A percentile compares a stretch with the other conserved stretches of the same genome.
Conservation (phyloP, 1,140 invertebrate species). For the Leguminivora glycinivorella region DNA sequence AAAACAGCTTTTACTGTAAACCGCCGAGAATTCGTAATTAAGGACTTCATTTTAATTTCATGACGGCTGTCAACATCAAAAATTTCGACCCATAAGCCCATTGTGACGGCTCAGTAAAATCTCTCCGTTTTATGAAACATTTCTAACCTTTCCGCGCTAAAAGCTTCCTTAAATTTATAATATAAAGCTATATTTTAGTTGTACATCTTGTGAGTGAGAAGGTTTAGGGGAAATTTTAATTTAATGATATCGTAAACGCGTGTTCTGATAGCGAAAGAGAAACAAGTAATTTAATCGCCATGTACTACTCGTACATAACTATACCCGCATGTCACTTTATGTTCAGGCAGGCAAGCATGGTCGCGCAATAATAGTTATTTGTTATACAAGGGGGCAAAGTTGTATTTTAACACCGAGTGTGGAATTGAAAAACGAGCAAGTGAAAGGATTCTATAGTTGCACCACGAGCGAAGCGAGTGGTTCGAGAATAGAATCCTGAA, state of each 20-base stretch:
- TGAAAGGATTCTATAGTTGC: too few relatives aligned
- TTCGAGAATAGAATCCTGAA: too few relatives aligned
- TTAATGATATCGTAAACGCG: constrained; percentile 44
- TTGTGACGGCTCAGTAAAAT: constrained; percentile 39
- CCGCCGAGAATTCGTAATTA: constrained; percentile 32
- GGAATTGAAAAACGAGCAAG: too few relatives aligned
- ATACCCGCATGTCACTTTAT: too few relatives aligned
- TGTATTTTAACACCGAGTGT: too few relatives aligned
- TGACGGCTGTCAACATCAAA: constrained; percentile 40
- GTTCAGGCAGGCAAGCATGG: too few relatives aligned
- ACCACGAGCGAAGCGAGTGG: too few relatives aligned
- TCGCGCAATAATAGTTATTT: too few relatives aligned
- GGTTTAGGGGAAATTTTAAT: constrained; percentile 36
- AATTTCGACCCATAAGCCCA: constrained; percentile 36
- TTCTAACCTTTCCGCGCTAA: constrained; percentile 21
- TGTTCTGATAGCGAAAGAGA: constrained; percentile 33
- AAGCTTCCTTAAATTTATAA: constrained; percentile 15
- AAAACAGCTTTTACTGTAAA: constrained; percentile 26
- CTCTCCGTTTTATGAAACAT: constrained; percentile 37
- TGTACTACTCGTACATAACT: not conserved
- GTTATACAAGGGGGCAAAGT: too few relatives aligned
- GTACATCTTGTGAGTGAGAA: constrained; percentile 29
- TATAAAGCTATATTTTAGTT: constrained; percentile 30
- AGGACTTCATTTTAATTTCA: constrained; percentile 37
- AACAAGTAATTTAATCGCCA: constrained; percentile 9